phyloP scores from a whole-genome alignment of 2,113 vertebrate genomes.

The Barnardius zonarius region DNA sequence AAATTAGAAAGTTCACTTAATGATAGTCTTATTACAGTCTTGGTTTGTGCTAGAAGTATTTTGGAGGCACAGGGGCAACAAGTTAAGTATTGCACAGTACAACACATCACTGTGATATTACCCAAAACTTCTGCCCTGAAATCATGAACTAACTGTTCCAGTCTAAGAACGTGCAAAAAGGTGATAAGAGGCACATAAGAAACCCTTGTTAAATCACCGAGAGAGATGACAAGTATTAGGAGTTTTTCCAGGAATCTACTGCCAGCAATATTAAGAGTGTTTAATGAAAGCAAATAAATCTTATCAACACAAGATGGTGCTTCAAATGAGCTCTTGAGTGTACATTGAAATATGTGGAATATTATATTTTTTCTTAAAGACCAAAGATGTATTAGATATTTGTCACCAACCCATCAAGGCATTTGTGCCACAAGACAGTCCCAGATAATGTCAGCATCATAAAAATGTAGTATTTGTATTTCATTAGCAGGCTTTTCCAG shows the following conservation, averaged over 20 bases:
- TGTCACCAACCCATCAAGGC: neutral
- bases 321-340: neutral
- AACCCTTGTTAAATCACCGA: neutral
- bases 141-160: neutral
- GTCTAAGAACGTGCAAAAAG: neutral
- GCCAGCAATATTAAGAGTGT: neutral
- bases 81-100: neutral
- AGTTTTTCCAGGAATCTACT: neutral
- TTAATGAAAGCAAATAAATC: slow-evolving; percentile 4
- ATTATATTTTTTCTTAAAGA: neutral
- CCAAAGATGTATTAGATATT: neutral
- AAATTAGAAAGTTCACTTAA: neutral
- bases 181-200: neutral
- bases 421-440: neutral
- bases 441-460: neutral
- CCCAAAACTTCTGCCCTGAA: neutral
- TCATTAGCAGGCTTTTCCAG: neutral
- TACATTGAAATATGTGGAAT: neutral
- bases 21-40: neutral
- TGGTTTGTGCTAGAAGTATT: neutral
- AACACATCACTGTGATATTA: neutral
- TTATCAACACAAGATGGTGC: neutral
- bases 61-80: neutral
- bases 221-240: neutral
- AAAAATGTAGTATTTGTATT: neutral